Evolutionary conservation across 2,888 invertebrate species (phyloP), one percentile per base, ranked within the genome.

Genomic region (Nomada lathburiana): DNA sequence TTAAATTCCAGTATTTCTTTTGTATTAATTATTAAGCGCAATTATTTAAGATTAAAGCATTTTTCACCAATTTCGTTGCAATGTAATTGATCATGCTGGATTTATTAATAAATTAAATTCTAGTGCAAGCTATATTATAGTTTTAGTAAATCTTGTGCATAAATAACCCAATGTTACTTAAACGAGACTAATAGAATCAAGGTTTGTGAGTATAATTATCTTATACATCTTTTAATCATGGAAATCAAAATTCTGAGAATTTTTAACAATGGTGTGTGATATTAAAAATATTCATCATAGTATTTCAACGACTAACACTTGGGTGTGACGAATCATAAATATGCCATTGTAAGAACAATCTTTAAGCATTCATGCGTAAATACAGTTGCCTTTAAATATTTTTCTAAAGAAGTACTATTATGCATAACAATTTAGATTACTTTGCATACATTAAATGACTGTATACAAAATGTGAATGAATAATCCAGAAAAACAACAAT

Each of bases 251-350:
- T 29, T 44, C 20, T 20, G 3, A n/a, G 13, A 65, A 23, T 60
- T 64, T 68, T n/a, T 44, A 18, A 59, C 18, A 13, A 47, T 36
- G 18, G 23, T 26, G 36, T 60, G 36, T 55, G 53, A 57, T 52
- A 52, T 67, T 65, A 55, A 53, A 68, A 73, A 44, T 73, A 74
- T 64, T 53, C 18, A 50, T 7, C 18, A 44, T 42, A 63, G 13
- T 91, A 91, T 81, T 92, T 89, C 87, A 90, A 81, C 76, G 87
- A 91, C 89, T 91, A 90, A 92, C 84, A 91, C 86, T 90, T 90
- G 87, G 83, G 80, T 86, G 36, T 36, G 23, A 57, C n/a, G 52
- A 23, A 57, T 68, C 36, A 86, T 85, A 90, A 90, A 90, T 90
- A 60, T 86, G 85, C 78, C 72, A 85, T 80, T 84, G 85, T 88